Base-by-base conservation (phyloP, 2,797 vertebrate genomes). In the Alfaro cultratus region DNA sequence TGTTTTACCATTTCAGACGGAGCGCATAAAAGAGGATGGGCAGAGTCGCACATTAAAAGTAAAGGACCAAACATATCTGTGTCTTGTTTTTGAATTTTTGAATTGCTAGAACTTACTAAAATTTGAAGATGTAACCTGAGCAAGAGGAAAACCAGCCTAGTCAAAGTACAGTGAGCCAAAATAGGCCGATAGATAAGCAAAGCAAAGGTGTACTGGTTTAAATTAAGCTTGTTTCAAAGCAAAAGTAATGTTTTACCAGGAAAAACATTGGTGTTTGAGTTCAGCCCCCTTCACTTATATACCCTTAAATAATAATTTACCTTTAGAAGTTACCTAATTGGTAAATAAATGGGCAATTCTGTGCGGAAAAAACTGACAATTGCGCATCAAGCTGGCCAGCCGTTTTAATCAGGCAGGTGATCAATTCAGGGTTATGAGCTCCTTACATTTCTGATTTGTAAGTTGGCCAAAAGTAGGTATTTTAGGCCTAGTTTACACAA, bases 1-100 rank as follows among this genome's bases (percentile, higher is more conserved):
- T 95, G 89, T 39, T 72, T 75, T 79, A 94, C 89, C 84, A 76
- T 72, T 43, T 72, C 51, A 36, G 15, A 80, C 81, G 75, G 78
- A 80, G 87, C 86, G 51, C 12, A 39, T 29, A 51, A 86, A 90
- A 36, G 10, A 39, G 36, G 21, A 4, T 26, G 36, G 36, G 10
- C 4, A 68, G 36, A 67, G 62, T 10, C 21, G 12, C 62, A 39
- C 36, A 5, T 12, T 41, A 26, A 68, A 26, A 68, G 9, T 26
- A 41, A 41, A 41, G 64, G 5, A 41, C 15, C 15, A 73, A 11
- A 34, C n/a, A 73, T 47, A 26, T 10, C 6, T 62, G 15, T 5
- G 36, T 16, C 21, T 68, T 41, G 39, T 41, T 41, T 68, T 41
- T 0, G 0, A 13, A 26, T 3, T 13, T 26, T 13, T 29, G 0